A percentile compares a stretch with the other conserved stretches of the same genome.
Conservation (phyloP, 2,113 vertebrate genomes). For the Maccullochella peelii region DNA sequence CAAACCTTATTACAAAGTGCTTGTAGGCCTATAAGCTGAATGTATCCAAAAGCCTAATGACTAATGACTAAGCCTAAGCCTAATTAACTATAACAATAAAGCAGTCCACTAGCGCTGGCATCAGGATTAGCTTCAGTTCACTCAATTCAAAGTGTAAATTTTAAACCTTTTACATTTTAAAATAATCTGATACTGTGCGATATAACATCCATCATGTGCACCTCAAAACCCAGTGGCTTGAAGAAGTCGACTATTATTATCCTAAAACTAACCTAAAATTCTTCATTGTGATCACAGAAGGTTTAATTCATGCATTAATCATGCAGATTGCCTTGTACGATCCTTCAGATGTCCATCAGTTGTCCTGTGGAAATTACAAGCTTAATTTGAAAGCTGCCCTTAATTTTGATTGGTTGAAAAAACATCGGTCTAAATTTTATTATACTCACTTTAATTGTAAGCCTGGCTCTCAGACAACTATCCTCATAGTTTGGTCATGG, state of each 20-base stretch:
- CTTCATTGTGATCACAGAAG: slow-evolving; percentile 15
- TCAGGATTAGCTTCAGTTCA: slow-evolving; percentile 22
- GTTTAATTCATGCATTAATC: slow-evolving; percentile 1
- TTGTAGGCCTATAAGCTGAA: slow-evolving; percentile 8
- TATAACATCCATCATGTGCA: slow-evolving; percentile 15
- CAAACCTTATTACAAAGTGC: slow-evolving; percentile 21
- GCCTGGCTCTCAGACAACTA: not conserved
- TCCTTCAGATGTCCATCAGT: not conserved
- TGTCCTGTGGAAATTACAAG: not conserved
- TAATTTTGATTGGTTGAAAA: not conserved
- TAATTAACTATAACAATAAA: slow-evolving; percentile 21
- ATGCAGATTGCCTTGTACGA: slow-evolving; percentile 1
- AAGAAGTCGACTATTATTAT: not conserved
- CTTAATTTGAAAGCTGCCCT: not conserved
- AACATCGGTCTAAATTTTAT: not conserved
- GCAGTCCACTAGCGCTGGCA: not conserved
- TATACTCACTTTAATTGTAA: not conserved
- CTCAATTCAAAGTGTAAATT: not conserved
- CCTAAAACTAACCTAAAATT: not conserved
- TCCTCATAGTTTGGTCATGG: not conserved
- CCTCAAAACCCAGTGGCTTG: not conserved
- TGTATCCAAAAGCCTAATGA: slow-evolving; percentile 4
- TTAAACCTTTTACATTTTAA: not conserved
- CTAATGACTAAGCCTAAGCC: no score
- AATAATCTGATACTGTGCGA: not conserved